These are phyloP conservation scores for Tanaodytes sp. DNA, from an alignment of 2,888 invertebrate genomes.

Conservation along the genomic window DNA sequence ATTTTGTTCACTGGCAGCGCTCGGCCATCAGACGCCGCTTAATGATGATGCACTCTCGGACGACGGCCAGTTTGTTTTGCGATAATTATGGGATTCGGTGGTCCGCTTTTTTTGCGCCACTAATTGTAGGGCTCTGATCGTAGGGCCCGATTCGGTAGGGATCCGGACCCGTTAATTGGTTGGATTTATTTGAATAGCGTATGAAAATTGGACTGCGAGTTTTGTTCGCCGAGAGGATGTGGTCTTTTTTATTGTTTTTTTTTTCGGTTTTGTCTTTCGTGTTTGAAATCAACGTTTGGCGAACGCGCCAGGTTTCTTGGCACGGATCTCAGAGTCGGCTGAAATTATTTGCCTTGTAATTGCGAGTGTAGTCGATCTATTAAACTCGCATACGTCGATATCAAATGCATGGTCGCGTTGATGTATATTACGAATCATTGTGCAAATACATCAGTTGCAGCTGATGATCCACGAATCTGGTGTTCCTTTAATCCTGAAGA, in stretches of 20 bases:
- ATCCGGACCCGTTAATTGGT: constrained; percentile 33
- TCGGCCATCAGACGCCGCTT: constrained; percentile 37
- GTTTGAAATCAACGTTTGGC: too few relatives aligned
- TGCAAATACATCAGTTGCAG: constrained; percentile 24
- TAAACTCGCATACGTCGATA: constrained; percentile 17
- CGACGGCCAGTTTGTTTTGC: constrained; percentile 37
- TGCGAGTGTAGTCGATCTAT: constrained; percentile 4
- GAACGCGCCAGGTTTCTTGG: too few relatives aligned
- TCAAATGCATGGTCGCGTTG: constrained; percentile 3
- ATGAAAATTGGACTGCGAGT: constrained; percentile 25
- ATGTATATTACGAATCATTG: constrained; percentile 29
- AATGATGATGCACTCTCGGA: constrained; percentile 38
- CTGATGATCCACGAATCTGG: constrained; percentile 20
- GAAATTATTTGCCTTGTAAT: constrained; percentile 18
- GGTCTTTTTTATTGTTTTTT: too few relatives aligned
- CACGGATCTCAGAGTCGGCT: too few relatives aligned
- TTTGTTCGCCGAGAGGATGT: constrained; percentile 14
- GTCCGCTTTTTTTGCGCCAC: constrained; percentile 35
- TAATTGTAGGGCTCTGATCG: constrained; percentile 39
- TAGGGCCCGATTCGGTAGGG: constrained; percentile 12
- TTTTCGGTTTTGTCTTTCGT: constrained; percentile 21
- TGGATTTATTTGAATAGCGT: constrained; percentile 46
- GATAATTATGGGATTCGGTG: constrained; percentile 40
- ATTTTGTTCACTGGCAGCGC: too few relatives aligned
- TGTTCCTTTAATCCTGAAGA: constrained; percentile 24